phyloP scores from a whole-genome alignment of 2,113 vertebrate genomes.

The Toxostoma redivivum region DNA sequence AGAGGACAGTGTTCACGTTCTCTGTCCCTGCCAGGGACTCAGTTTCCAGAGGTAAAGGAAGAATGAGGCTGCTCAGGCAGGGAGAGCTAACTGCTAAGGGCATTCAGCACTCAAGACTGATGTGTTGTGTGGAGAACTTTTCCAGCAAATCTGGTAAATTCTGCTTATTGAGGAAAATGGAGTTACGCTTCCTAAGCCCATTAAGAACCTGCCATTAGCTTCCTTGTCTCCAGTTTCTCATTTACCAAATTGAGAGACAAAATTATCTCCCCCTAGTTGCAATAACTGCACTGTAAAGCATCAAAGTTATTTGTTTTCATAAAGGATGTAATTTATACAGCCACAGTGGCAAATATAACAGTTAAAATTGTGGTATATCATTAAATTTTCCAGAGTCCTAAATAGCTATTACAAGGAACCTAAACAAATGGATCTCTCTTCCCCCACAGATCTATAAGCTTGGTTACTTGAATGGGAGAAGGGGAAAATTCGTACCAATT shows the following conservation, averaged over 20 bases:
- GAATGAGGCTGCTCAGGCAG: accelerated
- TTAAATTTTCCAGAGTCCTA: neutral
- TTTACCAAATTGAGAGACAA: neutral
- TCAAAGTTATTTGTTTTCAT: neutral
- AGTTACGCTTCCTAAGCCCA: neutral
- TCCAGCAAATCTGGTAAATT: neutral
- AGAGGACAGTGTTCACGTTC: accelerated
- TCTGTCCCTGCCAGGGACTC: neutral
- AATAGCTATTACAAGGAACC: neutral
- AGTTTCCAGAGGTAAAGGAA: neutral
- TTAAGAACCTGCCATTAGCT: neutral
- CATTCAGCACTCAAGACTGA: neutral
- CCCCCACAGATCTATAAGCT: neutral
- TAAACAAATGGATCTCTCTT: neutral
- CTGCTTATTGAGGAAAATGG: neutral
- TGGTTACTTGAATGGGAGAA: neutral
- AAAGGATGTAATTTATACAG: neutral
- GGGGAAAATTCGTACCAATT: neutral
- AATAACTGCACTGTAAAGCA: neutral
- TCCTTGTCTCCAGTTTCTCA: neutral
- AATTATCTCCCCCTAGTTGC: neutral
- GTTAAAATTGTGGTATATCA: neutral
- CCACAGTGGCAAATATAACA: neutral
- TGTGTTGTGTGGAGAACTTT: accelerated
- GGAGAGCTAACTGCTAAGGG: neutral